A percentile compares a stretch with the other conserved stretches of the same genome.
Evolutionary conservation across 1,140 invertebrate genomes (phyloP).

Genomic region (Aphelenchoides avenae): DNA sequence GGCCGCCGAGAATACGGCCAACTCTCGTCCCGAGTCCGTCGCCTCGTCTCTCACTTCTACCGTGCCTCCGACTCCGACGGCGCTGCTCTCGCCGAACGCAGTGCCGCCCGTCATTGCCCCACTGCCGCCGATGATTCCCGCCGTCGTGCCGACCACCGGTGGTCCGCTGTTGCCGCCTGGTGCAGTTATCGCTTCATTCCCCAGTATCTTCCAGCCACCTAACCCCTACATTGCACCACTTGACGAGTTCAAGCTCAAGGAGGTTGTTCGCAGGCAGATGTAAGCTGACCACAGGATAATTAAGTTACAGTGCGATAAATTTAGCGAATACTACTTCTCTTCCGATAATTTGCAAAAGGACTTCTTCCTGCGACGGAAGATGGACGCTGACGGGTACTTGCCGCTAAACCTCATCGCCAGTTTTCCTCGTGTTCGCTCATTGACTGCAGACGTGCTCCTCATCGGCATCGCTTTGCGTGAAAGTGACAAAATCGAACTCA

Average conservation of each 20-base stretch:
- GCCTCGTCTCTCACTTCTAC: slow-evolving; percentile 46
- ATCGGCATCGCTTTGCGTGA: slow-evolving; percentile 66
- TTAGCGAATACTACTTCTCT: slow-evolving; percentile 97
- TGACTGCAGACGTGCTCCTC: slow-evolving; percentile 77
- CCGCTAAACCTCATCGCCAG: slow-evolving; percentile 86
- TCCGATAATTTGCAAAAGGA: slow-evolving; percentile 90
- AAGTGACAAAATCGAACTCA: slow-evolving; percentile 54
- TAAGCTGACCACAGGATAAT: slow-evolving; percentile 27
- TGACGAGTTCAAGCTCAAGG: slow-evolving; percentile 47
- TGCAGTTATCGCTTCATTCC: slow-evolving; percentile 14
- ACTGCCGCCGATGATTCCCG: slow-evolving; percentile 6
- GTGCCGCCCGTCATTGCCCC: slow-evolving; percentile 22
- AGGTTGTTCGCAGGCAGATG: slow-evolving; percentile 55
- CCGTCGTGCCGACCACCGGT: slow-evolving; percentile 22
- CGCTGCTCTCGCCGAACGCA: slow-evolving; percentile 38
- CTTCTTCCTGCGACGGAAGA: slow-evolving; percentile 91
- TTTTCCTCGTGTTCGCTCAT: slow-evolving; percentile 82
- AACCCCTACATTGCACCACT: slow-evolving; percentile 10
- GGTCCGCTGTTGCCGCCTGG: slow-evolving; percentile 15
- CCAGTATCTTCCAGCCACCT: slow-evolving; percentile 12
- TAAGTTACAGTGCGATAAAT: slow-evolving; percentile 55
- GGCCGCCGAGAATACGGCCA: slow-evolving; percentile 4
- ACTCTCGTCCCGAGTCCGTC: slow-evolving; percentile 40
- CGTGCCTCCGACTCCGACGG: slow-evolving; percentile 39
- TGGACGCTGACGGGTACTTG: slow-evolving; percentile 86